Evolutionary conservation across 2,113 vertebrate species (phyloP), one percentile per base, ranked within the genome.

Genomic region (Cercopithecus mona): DNA sequence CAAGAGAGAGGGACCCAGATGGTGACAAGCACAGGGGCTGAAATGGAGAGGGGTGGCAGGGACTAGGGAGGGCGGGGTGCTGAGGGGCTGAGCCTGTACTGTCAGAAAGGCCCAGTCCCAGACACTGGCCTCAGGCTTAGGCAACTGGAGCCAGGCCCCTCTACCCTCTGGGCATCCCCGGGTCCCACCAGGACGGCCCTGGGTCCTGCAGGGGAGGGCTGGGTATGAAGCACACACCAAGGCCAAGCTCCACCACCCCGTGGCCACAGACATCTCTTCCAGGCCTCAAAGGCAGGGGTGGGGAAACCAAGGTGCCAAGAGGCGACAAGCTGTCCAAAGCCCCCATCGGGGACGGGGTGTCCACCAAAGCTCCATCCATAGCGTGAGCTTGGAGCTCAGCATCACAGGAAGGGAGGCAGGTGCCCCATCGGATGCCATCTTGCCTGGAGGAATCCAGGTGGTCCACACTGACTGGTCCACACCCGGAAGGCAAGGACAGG

Each of bases 171-270:
- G 57, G 81, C 9, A 18, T 30, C 61, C 43, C 35, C 2, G 1
- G 43, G 20, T 30, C 40, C 59, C 81, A 7, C 32, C 0, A 11
- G 32, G 48, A 78, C 0, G 5, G 43, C 7, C 40, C 40, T 30
- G 14, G 17, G 48, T 35, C 48, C 78, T n/a, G 2, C 78, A n/a
- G 32, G 10, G 32, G 20, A n/a, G 78, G 18, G 18, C 32, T 13
- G 48, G 48, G 40, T 5, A 6, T 1, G 0, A 4, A 40, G 8
- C 38, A 45, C 61, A 55, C 8, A 35, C 32, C 43, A 1, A 1
- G 18, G 43, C 66, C 55, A 6, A 40, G 43, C 16, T 48, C 5
- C 16, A 0, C 5, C 12, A 7, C 2, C 2, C 81, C 20, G 1
- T 35, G 13, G 23, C 30, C 25, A 27, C 43, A 16, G 87, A 55